Percentiles rank a stretch among this genome's conserved stretches.
phyloP scores from a whole-genome alignment of 2,888 invertebrate genomes.

The Limnephilus rhombicus region DNA sequence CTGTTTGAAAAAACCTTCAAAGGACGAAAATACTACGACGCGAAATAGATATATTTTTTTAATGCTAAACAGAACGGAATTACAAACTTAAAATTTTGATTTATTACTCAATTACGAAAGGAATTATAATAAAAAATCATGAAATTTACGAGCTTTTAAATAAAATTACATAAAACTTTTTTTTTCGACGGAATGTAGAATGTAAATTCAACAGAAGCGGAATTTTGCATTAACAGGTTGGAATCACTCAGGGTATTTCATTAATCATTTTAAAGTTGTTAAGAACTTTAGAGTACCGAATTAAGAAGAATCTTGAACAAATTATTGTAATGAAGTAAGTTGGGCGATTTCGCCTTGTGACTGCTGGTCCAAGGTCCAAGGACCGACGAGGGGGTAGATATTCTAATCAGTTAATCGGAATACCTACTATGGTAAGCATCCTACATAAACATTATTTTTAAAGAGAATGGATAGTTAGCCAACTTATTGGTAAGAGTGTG shows the following conservation, averaged over 20 bases:
- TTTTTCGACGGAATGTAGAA: not conserved
- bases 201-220: not conserved
- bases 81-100: not conserved
- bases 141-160: not conserved
- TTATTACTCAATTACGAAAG: not conserved
- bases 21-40: too few species aligned
- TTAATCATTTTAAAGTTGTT: not conserved
- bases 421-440: not conserved
- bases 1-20: too few species aligned
- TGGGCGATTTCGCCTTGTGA: not conserved
- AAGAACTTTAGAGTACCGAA: not conserved
- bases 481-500: too few species aligned
- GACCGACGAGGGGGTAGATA: not conserved
- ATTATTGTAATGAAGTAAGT: not conserved
- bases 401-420: not conserved
- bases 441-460: not conserved
- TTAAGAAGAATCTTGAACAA: not conserved
- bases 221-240: not conserved
- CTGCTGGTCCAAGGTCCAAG: not conserved
- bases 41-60: too few species aligned
- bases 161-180: not conserved
- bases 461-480: not conserved
- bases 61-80: not conserved
- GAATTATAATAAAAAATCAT: not conserved
- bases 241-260: not conserved